These are phyloP conservation scores for Lampris megalopsis DNA, from an alignment of 2,113 vertebrate genomes.

Conservation along the genomic window DNA sequence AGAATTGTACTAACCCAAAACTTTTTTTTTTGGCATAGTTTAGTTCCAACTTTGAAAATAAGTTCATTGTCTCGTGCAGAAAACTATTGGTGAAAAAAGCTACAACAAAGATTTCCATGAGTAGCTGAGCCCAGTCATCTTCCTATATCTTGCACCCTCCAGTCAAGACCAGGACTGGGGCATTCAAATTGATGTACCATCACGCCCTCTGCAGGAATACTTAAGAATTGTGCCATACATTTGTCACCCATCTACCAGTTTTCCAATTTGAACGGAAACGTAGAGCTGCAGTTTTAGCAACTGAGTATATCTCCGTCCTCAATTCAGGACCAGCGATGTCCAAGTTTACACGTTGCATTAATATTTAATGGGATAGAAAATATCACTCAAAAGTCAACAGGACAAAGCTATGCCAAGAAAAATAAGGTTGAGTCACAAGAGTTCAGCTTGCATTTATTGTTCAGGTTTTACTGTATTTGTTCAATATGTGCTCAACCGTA, in stretches of 20 bases:
- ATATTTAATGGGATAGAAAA: too few relatives aligned
- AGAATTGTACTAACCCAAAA: too few relatives aligned
- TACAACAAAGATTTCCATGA: too few relatives aligned
- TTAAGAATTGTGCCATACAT: not conserved
- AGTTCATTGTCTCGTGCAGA: too few relatives aligned
- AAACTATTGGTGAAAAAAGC: too few relatives aligned
- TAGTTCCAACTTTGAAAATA: too few relatives aligned
- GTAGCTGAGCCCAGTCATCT: slow-evolving; percentile 12
- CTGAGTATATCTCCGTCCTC: not conserved
- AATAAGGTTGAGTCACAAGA: slow-evolving; percentile 4
- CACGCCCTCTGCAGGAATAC: slow-evolving; percentile 59
- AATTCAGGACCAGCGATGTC: not conserved
- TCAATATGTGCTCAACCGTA: slow-evolving; percentile 1
- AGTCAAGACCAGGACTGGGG: not conserved
- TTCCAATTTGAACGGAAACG: not conserved
- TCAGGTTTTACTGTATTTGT: slow-evolving; percentile 1
- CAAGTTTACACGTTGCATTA: too few relatives aligned
- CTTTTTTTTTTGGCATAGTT: too few relatives aligned
- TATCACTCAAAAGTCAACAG: too few relatives aligned
- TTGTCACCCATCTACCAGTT: not conserved
- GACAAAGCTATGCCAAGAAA: not conserved
- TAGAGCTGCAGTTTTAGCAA: not conserved
- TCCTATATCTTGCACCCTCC: not conserved
- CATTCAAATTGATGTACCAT: not conserved
- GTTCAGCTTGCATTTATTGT: not conserved